These are phyloP conservation scores for Augochlora pura DNA, from an alignment of 1,140 invertebrate species.

Conservation along the genomic window DNA sequence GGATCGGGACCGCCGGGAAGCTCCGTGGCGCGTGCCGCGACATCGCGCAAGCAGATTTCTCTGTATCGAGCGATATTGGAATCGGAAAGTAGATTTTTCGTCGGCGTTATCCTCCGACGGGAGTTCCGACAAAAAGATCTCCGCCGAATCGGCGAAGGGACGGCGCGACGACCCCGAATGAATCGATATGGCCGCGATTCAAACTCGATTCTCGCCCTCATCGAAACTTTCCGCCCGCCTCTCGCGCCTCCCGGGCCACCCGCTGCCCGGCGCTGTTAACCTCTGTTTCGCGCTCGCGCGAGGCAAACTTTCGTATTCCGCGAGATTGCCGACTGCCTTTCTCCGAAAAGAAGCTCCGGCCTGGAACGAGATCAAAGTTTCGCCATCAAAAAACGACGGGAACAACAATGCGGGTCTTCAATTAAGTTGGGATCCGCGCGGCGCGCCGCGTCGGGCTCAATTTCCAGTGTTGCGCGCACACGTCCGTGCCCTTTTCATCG, in stretches of 20 bases:
- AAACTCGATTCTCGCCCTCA: slow-evolving; percentile 33
- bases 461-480: no score
- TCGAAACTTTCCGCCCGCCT: slow-evolving; percentile 14
- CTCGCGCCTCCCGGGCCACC: no score
- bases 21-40: no score
- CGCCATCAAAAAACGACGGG: slow-evolving; percentile 5
- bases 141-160: slow-evolving; percentile 25
- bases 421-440: slow-evolving; percentile 10
- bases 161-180: slow-evolving; percentile 4
- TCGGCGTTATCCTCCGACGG: no score
- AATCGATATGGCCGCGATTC: slow-evolving; percentile 56
- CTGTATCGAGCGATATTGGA: neutral
- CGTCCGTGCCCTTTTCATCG: no score
- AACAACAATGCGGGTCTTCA: neutral
- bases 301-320: slow-evolving; percentile 26
- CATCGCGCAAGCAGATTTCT: neutral
- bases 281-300: slow-evolving; percentile 19
- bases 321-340: slow-evolving; percentile 25
- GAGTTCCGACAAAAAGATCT: no score
- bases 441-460: no score
- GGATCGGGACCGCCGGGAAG: no score
- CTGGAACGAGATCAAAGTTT: slow-evolving; percentile 30
- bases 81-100: neutral
- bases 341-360: no score
- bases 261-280: slow-evolving; percentile 13